These are phyloP conservation scores for Hoplias malabaricus DNA, from an alignment of 2,113 vertebrate genomes.

Conservation along the genomic window DNA sequence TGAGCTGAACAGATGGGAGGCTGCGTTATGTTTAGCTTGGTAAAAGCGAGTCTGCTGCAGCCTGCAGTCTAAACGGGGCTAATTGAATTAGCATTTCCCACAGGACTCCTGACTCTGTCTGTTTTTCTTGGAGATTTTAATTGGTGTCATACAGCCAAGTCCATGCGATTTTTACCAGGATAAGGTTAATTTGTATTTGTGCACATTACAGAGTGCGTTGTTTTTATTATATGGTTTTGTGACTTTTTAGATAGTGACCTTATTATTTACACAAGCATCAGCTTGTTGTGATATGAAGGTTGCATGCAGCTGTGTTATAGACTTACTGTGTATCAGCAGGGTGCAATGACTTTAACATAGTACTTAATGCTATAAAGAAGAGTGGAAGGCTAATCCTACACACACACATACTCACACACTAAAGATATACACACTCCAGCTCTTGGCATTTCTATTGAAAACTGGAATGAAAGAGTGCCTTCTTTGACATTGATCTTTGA, in stretches of 20 bases:
- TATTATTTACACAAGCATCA: background rate
- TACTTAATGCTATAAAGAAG: background rate
- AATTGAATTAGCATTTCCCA: slow-evolving; percentile 61
- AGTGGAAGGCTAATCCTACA: background rate
- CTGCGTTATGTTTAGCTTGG: background rate
- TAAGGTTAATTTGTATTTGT: slow-evolving; percentile 11
- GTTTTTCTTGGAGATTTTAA: slow-evolving; percentile 50
- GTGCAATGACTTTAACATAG: background rate
- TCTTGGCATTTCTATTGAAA: background rate
- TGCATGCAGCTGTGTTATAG: background rate
- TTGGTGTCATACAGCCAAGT: slow-evolving; percentile 51
- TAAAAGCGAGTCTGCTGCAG: slow-evolving; percentile 9
- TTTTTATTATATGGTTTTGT: background rate
- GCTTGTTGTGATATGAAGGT: background rate
- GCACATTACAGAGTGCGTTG: background rate
- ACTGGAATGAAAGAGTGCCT: slow-evolving; percentile 4
- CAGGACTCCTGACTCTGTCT: slow-evolving; percentile 40
- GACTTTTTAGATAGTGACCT: background rate
- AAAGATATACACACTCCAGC: background rate
- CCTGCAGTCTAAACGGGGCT: slow-evolving; percentile 50
- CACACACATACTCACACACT: too few relatives aligned
- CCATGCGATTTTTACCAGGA: slow-evolving; percentile 32
- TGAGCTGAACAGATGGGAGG: background rate
- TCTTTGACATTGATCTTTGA: slow-evolving; percentile 4
- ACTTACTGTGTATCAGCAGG: background rate